Conservation (phyloP, 2,888 invertebrate genomes). For the Folsomia candida region DNA sequence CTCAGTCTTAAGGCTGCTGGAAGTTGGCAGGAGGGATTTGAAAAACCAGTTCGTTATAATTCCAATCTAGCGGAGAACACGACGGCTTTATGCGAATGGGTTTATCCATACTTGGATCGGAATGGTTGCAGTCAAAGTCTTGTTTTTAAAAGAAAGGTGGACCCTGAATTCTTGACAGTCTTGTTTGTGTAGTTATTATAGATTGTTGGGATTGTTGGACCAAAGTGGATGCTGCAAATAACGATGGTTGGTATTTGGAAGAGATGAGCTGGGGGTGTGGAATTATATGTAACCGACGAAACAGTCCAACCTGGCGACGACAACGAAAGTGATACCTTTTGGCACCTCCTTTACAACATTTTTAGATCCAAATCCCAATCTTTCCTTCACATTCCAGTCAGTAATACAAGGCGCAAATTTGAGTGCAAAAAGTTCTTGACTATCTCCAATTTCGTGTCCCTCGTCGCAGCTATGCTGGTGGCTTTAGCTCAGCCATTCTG, state of each 20-base stretch:
- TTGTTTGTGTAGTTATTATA: too few relatives aligned
- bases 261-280: background rate
- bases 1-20: too few relatives aligned
- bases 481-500: background rate
- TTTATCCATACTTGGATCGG: background rate
- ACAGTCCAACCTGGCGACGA: background rate
- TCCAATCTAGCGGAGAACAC: background rate
- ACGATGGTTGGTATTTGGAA: background rate
- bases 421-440: constrained; percentile 24
- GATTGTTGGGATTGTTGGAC: background rate
- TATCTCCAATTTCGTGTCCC: constrained; percentile 8
- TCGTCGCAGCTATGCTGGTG: background rate
- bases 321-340: background rate
- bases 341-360: background rate
- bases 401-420: constrained; percentile 5
- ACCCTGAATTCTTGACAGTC: too few relatives aligned
- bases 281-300: background rate
- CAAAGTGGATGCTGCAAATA: background rate
- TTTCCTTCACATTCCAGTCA: background rate
- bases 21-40: background rate
- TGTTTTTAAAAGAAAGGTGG: too few relatives aligned
- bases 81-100: background rate
- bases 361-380: background rate
- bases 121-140: too few relatives aligned
- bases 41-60: background rate